These are phyloP conservation scores for Oreonectes daqikongensis DNA, from an alignment of 2,797 vertebrate genomes.

Conservation along the genomic window DNA sequence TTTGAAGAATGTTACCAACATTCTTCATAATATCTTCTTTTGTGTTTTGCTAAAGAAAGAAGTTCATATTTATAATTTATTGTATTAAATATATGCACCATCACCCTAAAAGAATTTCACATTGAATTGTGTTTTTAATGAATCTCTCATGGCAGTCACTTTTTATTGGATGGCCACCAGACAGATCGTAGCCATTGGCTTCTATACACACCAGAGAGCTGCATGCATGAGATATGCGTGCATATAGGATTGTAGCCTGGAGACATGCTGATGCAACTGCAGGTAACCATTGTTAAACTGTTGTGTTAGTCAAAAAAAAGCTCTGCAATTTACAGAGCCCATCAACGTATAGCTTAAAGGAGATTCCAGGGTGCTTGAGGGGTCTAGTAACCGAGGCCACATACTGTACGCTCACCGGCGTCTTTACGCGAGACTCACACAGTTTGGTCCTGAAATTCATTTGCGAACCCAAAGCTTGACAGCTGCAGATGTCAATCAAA, in stretches of 20 bases:
- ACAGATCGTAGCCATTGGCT: conserved; percentile 8
- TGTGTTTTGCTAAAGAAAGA: too few species aligned
- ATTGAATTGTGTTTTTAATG: conserved; percentile 34
- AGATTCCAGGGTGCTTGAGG: conserved; percentile 36
- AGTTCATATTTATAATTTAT: too few species aligned
- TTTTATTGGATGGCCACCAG: conserved; percentile 14
- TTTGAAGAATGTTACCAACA: too few species aligned
- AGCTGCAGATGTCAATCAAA: conserved; percentile 50
- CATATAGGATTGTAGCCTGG: conserved; percentile 52
- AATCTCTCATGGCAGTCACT: conserved; percentile 26
- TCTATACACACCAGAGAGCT: conserved; percentile 21
- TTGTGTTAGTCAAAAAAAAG: conserved; percentile 34
- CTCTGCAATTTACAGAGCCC: conserved; percentile 45
- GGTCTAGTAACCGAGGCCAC: conserved; percentile 14
- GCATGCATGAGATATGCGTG: conserved; percentile 44
- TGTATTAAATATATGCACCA: not conserved
- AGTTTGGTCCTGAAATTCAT: conserved; percentile 23
- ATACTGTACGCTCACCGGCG: not conserved
- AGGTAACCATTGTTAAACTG: conserved; percentile 56
- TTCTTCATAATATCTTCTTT: too few species aligned
- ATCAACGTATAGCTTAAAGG: conserved; percentile 43
- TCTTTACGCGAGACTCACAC: conserved; percentile 3
- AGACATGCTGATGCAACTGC: conserved; percentile 57
- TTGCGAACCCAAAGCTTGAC: conserved; percentile 29
- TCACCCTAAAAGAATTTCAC: not conserved